Conservation (phyloP, 37 sponge, comb jelly and placozoan genomes). For the Oopsacas minuta region DNA sequence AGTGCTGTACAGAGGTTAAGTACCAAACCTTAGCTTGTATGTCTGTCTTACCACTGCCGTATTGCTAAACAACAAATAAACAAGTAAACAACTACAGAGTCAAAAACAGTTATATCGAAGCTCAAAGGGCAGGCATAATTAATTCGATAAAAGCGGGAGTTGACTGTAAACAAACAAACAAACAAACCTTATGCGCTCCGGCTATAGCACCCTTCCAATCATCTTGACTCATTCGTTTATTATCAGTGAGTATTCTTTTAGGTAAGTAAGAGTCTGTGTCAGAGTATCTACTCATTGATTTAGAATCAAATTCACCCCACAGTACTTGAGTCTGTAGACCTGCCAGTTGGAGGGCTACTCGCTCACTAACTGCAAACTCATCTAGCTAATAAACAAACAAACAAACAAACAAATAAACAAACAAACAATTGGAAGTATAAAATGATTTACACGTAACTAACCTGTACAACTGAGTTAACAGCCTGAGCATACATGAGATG, state of each 20-base stretch:
- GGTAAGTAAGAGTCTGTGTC: constrained; percentile 52
- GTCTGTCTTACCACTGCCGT: constrained; percentile 71
- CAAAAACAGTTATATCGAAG: neutral
- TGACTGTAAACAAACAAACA: neutral
- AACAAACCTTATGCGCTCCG: constrained; percentile 63
- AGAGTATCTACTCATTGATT: constrained; percentile 29
- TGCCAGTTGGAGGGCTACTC: constrained; percentile 77
- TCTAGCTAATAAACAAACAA: too few species aligned
- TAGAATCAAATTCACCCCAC: constrained; percentile 56
- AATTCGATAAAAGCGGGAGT: too few species aligned
- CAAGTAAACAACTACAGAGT: neutral
- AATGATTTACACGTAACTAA: neutral
- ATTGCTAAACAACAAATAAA: constrained; percentile 34
- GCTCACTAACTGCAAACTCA: constrained; percentile 81
- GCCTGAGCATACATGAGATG: constrained; percentile 95
- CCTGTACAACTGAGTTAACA: constrained; percentile 81
- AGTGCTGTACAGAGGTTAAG: constrained; percentile 85
- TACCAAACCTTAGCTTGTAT: constrained; percentile 95
- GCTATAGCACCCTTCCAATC: constrained; percentile 63
- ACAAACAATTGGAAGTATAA: too few species aligned
- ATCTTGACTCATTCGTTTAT: constrained; percentile 36
- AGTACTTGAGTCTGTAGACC: constrained; percentile 78
- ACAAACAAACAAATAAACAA: too few species aligned
- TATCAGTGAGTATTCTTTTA: constrained; percentile 36
- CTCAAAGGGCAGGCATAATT: neutral